Base-by-base conservation (phyloP, 1,140 invertebrate species). In the Yoshiicerus persimilis region DNA sequence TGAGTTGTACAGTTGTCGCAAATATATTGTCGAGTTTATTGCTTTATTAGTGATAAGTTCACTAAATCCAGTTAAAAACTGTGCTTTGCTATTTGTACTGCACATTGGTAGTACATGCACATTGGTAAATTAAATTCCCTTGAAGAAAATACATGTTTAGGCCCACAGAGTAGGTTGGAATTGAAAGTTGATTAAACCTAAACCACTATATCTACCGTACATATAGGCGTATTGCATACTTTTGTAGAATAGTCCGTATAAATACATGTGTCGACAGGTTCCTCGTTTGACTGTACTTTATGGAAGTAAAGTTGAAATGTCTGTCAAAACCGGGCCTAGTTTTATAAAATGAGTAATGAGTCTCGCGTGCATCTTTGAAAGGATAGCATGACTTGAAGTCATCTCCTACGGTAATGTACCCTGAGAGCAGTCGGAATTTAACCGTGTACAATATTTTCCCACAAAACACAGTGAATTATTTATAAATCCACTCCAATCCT, bases 331-430 rank as follows among this genome's bases (percentile, higher is more conserved):
- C 30, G 85, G 39, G 27, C 38, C 39, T 80, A 16, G 34, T 75
- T 62, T 39, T 47, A n/a, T 32, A 16, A 75, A 86, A 84, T 86
- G 88, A 89, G 20, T 89, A 89, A 89, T 89, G 88, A 32, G 41
- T 62, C 77, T 89, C 88, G 88, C 88, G 88, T 89, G 88, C 56
- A 87, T 87, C 86, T 84, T 36, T 88, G 64, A 89, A 41, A 86
- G 70, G 41, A 56, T 89, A 30, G 88, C 88, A 87, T 89, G 88
- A 84, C 85, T 89, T 75, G 30, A 41, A 84, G 70, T 89, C 75
- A 87, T 89, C 85, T 80, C 39, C 66, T 66, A 30, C n/a, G 23
- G 30, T 84, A 85, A 84, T 87, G 41, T 41, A 89, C 75, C 64
- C 9, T 32, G 75, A 62, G 75, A 89, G 32, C 86, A 87, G 75